Base-by-base conservation (phyloP, 2,113 vertebrate species). In the Felis chaus region DNA sequence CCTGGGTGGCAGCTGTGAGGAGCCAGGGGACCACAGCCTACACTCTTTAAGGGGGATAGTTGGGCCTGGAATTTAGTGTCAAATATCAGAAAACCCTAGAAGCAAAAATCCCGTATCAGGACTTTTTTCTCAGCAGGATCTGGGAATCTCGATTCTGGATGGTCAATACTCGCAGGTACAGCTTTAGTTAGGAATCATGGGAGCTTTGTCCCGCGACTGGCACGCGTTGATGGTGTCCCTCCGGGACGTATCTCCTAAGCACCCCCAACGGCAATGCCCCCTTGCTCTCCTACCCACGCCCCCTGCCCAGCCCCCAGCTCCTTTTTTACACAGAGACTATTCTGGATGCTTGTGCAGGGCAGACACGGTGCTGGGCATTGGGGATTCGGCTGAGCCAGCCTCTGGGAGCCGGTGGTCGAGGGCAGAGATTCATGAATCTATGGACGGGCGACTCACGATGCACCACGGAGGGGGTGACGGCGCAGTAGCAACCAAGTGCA, bases 361-460 rank as follows among this genome's bases (percentile, higher is more conserved):
- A 61, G 76, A 57, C 76, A 11, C 4, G 21, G 41, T 50, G 7
- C 19, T 86, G 19, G 65, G 76, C 55, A 1, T 7, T 76, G 50
- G 88, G 31, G 21, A 33, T 36, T 18, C 3, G 14, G 25, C 48
- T 68, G 16, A 16, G 39, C 19, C 11, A 3, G 6, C 11, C 8
- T 81, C 21, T 78, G 11, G 68, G 41, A 83, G 63, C 11, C 3
- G 27, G 39, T 23, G 61, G 21, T 16, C 18, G 1, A 1, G 5
- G 16, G n/a, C 27, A 63, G 61, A 83, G 76, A 71, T 1, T 73
- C 69, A 71, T 0, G 29, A n/a, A 50, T 23, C 8, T 21, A 16
- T 53, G 33, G 27, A 3, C 19, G 27, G 36, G 18, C 7, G 33
- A 68, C n/a, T 29, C 36, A 5, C 1, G 0, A 0, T 6, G 3